Evolutionary conservation across 2,797 vertebrate genomes (phyloP).

Genomic region (Ciconia nigra): DNA sequence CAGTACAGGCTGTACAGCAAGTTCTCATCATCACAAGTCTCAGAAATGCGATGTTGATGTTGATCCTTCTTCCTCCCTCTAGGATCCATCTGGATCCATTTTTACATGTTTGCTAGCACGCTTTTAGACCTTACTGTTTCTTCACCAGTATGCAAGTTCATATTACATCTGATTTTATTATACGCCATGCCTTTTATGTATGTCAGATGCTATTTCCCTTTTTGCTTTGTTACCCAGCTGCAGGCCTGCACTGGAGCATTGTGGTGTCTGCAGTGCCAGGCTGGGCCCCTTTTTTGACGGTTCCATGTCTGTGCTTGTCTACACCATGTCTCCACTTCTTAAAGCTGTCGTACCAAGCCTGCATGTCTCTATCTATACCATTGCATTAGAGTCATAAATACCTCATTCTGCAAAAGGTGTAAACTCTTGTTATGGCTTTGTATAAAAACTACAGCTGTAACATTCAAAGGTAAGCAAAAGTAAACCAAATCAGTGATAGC

Average conservation of each 20-base stretch:
- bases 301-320: not conserved
- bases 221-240: not conserved
- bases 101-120: not conserved
- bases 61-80: not conserved
- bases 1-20: not conserved
- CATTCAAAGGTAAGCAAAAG: not conserved
- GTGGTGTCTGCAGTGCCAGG: not conserved
- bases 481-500: not conserved
- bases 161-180: not conserved
- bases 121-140: not conserved
- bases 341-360: not conserved
- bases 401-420: not conserved
- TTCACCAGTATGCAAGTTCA: not conserved
- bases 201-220: not conserved
- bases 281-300: not conserved
- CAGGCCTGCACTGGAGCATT: fast-evolving
- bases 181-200: not conserved
- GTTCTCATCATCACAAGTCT: not conserved
- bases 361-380: not conserved
- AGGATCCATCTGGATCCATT: not conserved
- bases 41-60: not conserved
- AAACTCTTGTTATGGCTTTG: not conserved
- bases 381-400: not conserved
- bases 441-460: not conserved
- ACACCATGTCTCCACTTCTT: not conserved